Base-by-base conservation (phyloP, 2,888 invertebrate genomes). In the Lasioglossum vierecki region DNA sequence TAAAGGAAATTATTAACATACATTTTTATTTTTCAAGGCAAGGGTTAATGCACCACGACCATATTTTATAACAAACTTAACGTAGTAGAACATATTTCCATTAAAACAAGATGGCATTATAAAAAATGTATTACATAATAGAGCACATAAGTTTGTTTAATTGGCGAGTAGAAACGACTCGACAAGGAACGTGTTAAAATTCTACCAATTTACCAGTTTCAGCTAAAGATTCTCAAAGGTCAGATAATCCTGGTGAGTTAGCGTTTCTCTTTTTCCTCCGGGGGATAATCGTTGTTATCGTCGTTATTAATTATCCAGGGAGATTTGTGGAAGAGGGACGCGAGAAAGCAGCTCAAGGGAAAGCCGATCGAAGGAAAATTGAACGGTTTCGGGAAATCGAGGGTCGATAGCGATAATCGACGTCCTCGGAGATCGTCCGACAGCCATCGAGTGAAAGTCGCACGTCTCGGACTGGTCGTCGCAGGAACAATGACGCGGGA, bases 401-500 rank as follows among this genome's bases (percentile, higher is more conserved):
- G 76, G 72, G 35, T 35, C 73, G 77, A 80, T 84, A 84, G 80
- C 39, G 57, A 66, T 76, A 84, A 84, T 84, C 77, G 66, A 76
- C 60, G 77, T 77, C 79, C 68, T 79, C 66, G 22, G 13, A 35
- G 46, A 41, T 9, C 78, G 66, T 77, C 76, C 57, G 80, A 60
- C 5, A 63, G 30, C 73, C 73, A 82, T 79, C 79, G 39, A 77
- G 85, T 81, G 85, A 86, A 82, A 81, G 86, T 79, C 73, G 66
- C 66, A 26, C n/a, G 35, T 15, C 15, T 71, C n/a, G 9, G 53
- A 13, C 15, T 60, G 26, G 26, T 39, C 60, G 60, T 60, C 26
- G 60, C 60, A 13, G 60, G 78, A 76, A 86, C 85, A 80, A 80
- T 70, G 49, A 70, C 60, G 60, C 74, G 71, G 75, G 30, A 76